Percentiles rank a stretch among this genome's conserved stretches.
Evolutionary conservation across 2,888 invertebrate genomes (phyloP).

Genomic region (Drosophila mimica): DNA sequence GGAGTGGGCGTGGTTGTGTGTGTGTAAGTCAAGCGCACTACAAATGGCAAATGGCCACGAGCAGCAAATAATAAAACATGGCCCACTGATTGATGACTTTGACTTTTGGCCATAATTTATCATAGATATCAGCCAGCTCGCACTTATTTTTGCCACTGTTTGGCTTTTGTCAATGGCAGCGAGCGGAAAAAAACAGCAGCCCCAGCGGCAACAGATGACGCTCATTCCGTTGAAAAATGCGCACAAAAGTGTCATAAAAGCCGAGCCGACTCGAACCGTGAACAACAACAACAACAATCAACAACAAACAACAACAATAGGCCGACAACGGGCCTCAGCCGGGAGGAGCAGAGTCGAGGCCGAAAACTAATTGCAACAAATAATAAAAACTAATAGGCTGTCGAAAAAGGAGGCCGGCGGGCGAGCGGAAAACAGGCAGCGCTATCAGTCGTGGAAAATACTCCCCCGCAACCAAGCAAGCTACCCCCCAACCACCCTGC

Average conservation of each 20-base stretch:
- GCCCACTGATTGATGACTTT: conserved; percentile 77
- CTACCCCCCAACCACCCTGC: background rate
- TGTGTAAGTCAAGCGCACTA: conserved; percentile 22
- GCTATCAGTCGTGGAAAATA: conserved; percentile 19
- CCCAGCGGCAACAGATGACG: conserved; percentile 76
- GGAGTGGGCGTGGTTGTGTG: background rate
- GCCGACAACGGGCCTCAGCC: conserved; percentile 11
- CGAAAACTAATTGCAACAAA: conserved; percentile 78
- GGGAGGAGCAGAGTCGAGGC: conserved; percentile 43
- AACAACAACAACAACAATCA: background rate
- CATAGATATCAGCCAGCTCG: conserved; percentile 69
- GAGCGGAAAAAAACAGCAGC: conserved; percentile 33
- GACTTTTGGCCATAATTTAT: conserved; percentile 81
- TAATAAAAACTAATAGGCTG: conserved; percentile 82
- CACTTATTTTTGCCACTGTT: conserved; percentile 42
- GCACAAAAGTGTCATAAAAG: conserved; percentile 76
- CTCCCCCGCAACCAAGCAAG: background rate
- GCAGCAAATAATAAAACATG: conserved; percentile 79
- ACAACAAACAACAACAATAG: conserved; percentile 5
- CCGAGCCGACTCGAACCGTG: conserved; percentile 23
- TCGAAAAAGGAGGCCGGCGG: conserved; percentile 64
- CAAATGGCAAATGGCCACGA: conserved; percentile 67
- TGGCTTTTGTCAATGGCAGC: conserved; percentile 59
- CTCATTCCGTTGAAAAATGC: conserved; percentile 78
- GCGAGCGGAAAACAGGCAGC: conserved; percentile 9